Base-by-base conservation (phyloP, 2,113 vertebrate genomes). In the Perccottus glenii region DNA sequence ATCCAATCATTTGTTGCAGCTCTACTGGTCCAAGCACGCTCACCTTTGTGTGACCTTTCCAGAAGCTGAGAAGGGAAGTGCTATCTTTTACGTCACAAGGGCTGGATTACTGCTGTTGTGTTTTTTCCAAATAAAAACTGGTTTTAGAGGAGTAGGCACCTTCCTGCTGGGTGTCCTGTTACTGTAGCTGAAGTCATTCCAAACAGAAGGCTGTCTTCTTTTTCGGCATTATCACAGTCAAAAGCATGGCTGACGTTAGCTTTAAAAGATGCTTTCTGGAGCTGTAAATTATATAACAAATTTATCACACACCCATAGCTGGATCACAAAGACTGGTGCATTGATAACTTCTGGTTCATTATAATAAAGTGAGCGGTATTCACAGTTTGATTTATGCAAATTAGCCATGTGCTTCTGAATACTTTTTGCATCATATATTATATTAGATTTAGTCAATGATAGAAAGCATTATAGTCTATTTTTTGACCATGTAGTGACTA, bases 31-130 rank as follows among this genome's bases (percentile, higher is more conserved):
- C 36, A 58, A 64, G 69, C n/a, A 11, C 35, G 32, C 16, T 59
- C n/a, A 8, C 15, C 15, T 65, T 51, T 16, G 35, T 42, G 36
- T 49, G 56, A 82, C 51, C 38, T 60, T 70, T 66, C 62, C 33
- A 40, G 8, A 32, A 3, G 52, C 52, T 55, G 52, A 32, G 11
- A 8, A n/a, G 11, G 50, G 32, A 32, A 11, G 9, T 11, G 10
- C 33, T 38, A 7, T 14, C 5, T 35, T 55, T 55, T 38, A 38
- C 35, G 11, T n/a, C 8, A 55, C 33, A 36, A 38, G 7, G 32
- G 5, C 32, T 36, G 52, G 52, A 55, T 55, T 55, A 55, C 11
- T 40, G 52, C 33, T 55, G 33, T 53, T 35, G 32, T 32, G 19
- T 53, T 53, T 53, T 52, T 35, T 11, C 35, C 6, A 7, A 38